A percentile compares a stretch with the other conserved stretches of the same genome.
Conservation (phyloP, 1,140 invertebrate genomes). For the Scaptomyza pallida region DNA sequence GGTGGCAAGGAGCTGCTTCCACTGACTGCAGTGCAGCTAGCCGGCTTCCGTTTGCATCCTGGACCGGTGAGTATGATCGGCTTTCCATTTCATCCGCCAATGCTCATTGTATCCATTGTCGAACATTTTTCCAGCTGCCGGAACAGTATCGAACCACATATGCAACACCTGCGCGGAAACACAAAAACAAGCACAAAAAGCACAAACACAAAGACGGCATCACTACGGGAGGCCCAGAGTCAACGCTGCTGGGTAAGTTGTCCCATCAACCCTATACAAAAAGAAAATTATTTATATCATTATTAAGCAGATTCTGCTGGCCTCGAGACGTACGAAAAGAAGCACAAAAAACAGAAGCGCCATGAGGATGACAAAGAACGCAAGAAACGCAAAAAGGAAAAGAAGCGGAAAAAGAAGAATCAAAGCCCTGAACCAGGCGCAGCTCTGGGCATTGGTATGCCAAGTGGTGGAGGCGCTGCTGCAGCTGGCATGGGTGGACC, state of each 20-base stretch:
- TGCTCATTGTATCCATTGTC: conserved; percentile 8
- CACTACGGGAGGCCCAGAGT: conserved; percentile 87
- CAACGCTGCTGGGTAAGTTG: conserved; percentile 85
- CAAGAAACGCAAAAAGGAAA: conserved; percentile 97
- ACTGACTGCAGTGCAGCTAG: conserved; percentile 93
- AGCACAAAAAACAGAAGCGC: conserved; percentile 97
- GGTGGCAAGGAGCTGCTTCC: conserved; percentile 96
- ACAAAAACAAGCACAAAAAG: conserved; percentile 97
- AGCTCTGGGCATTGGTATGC: conserved; percentile 43
- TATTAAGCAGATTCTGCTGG: conserved; percentile 86
- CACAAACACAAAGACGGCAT: conserved; percentile 95
- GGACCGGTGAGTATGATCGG: conserved; percentile 90
- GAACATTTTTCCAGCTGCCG: conserved; percentile 88
- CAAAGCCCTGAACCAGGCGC: conserved; percentile 94
- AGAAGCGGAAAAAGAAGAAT: conserved; percentile 97
- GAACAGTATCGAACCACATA: conserved; percentile 98
- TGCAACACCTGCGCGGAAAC: conserved; percentile 95
- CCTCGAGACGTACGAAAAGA: conserved; percentile 95
- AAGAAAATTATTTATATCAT: neutral
- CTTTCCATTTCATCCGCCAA: neutral
- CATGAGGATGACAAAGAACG: conserved; percentile 97
- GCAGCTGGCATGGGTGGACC: neutral
- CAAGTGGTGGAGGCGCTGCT: conserved; percentile 40
- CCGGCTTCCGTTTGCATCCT: conserved; percentile 97
- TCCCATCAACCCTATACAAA: neutral